phyloP scores from a whole-genome alignment of 2,888 invertebrate species.

The Drosophila aldrichi region DNA sequence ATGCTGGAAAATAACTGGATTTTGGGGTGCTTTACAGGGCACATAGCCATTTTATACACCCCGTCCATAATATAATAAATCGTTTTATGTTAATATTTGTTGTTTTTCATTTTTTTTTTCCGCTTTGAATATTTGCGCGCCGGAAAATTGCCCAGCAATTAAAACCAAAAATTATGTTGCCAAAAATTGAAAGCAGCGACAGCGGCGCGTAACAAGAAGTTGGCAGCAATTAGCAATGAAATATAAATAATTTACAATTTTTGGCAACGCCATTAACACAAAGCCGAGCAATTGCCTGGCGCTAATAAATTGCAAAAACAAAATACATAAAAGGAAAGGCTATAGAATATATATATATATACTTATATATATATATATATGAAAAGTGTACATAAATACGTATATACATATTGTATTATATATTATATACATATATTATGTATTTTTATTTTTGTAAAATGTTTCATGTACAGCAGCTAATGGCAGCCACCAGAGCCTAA shows the following conservation, averaged over 20 bases:
- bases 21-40: not conserved
- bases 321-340: slow-evolving; percentile 2
- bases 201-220: slow-evolving; percentile 66
- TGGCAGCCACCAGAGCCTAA: slow-evolving; percentile 69
- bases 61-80: not conserved
- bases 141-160: slow-evolving; percentile 64
- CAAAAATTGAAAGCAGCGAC: slow-evolving; percentile 56
- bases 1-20: not conserved
- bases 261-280: slow-evolving; percentile 73
- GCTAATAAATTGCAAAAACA: slow-evolving; percentile 31
- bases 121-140: slow-evolving; percentile 24
- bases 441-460: slow-evolving; percentile 32
- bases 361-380: not conserved
- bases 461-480: slow-evolving; percentile 49
- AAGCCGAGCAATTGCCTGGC: slow-evolving; percentile 43
- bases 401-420: not conserved
- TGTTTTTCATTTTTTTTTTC: not conserved
- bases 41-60: not conserved
- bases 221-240: slow-evolving; percentile 72
- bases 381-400: not conserved
- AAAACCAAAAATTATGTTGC: slow-evolving; percentile 72
- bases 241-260: slow-evolving; percentile 70
- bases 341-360: not conserved
- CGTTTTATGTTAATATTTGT: slow-evolving; percentile 35
- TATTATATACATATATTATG: not conserved